Evolutionary conservation across 2,113 vertebrate genomes (phyloP).

Genomic region (Dasyornis broadbenti): DNA sequence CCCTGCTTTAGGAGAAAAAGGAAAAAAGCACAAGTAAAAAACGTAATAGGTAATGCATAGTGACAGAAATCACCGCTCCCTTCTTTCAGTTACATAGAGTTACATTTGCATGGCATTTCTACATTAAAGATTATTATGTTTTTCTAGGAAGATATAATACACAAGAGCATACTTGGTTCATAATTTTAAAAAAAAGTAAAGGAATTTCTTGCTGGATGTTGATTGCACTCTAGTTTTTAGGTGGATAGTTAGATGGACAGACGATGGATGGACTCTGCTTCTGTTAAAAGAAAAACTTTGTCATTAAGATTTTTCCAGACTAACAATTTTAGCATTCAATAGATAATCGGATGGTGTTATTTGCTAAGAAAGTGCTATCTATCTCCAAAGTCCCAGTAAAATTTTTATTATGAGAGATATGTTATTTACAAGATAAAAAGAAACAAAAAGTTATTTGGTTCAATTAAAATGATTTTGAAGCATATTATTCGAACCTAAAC

Average conservation of each 20-base stretch:
- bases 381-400: neutral
- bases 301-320: neutral
- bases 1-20: conserved; percentile 82
- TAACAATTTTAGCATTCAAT: neutral
- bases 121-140: neutral
- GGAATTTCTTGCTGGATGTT: neutral
- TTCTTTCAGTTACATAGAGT: neutral
- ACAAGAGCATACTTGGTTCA: neutral
- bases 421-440: neutral
- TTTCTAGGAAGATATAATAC: neutral
- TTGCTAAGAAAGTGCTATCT: neutral
- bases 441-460: neutral
- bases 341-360: neutral
- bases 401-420: neutral
- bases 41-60: neutral
- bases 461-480: neutral
- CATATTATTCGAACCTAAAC: neutral
- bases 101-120: neutral
- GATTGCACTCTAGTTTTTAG: neutral
- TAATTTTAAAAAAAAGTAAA: conserved; percentile 19
- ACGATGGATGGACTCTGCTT: neutral
- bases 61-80: neutral
- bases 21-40: neutral
- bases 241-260: neutral
- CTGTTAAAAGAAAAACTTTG: neutral